Evolutionary conservation across 2,113 vertebrate species (phyloP).

Genomic region (Pseudorasbora parva): DNA sequence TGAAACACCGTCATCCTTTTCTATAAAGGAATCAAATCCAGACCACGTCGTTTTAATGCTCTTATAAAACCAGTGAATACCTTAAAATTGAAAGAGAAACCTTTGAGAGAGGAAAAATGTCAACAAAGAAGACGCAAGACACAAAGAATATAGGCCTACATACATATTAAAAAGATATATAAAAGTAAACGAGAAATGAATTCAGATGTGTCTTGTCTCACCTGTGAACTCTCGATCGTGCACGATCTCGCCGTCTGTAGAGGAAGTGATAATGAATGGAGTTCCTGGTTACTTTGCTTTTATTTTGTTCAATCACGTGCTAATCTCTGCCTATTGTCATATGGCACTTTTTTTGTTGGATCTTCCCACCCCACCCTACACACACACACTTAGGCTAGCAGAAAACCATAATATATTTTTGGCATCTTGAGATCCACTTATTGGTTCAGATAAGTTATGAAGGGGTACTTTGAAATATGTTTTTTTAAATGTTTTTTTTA

Average conservation of each 20-base stretch:
- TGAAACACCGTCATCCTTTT: neutral
- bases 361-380: too few species aligned
- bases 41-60: too few species aligned
- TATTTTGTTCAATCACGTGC: conserved; percentile 30
- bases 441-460: neutral
- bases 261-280: neutral
- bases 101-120: neutral
- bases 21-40: neutral
- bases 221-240: conserved; percentile 9
- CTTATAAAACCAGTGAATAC: neutral
- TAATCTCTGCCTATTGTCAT: neutral
- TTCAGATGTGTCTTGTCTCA: neutral
- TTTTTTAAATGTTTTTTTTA: too few species aligned
- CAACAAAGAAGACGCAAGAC: neutral
- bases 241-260: neutral
- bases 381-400: neutral
- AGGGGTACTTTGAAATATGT: conserved; percentile 3
- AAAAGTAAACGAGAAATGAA: neutral
- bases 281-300: conserved; percentile 32
- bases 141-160: too few species aligned
- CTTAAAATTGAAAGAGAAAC: neutral
- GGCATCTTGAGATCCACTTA: neutral
- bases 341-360: neutral
- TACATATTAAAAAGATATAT: neutral
- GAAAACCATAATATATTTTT: neutral